phyloP scores from a whole-genome alignment of 1,140 invertebrate genomes.

The Drosophila novamexicana region DNA sequence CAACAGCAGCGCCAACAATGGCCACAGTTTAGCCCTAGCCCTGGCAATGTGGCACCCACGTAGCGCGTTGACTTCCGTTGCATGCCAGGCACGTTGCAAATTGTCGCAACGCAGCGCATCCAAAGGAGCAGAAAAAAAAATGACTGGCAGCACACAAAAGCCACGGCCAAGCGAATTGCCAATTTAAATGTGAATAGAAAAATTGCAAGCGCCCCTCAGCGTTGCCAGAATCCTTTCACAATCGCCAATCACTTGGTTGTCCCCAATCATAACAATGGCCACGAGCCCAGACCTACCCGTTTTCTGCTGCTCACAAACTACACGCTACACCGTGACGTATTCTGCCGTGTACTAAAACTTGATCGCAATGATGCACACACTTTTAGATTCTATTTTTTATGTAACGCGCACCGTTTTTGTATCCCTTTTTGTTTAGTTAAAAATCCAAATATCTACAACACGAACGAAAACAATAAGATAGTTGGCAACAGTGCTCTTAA shows the following conservation, averaged over 20 bases:
- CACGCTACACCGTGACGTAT: neutral
- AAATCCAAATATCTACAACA: too few species aligned
- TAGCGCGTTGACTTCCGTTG: slow-evolving; percentile 73
- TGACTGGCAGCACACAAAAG: slow-evolving; percentile 60
- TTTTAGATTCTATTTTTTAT: neutral
- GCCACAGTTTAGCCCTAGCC: slow-evolving; percentile 26
- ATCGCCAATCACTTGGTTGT: slow-evolving; percentile 72
- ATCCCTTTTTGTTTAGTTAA: too few species aligned
- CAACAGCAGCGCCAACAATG: slow-evolving; percentile 18
- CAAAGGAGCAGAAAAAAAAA: slow-evolving; percentile 35
- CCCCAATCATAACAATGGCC: slow-evolving; percentile 51
- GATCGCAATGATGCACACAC: neutral
- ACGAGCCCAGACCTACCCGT: neutral
- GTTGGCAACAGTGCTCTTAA: too few species aligned
- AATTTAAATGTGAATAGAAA: slow-evolving; percentile 83
- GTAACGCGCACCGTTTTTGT: neutral
- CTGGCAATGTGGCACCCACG: slow-evolving; percentile 60
- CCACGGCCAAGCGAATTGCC: slow-evolving; percentile 77
- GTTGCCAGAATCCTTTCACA: slow-evolving; percentile 54
- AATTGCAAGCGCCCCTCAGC: slow-evolving; percentile 60
- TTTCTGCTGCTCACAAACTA: neutral
- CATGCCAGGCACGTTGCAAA: slow-evolving; percentile 82
- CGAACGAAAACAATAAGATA: too few species aligned
- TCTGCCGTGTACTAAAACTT: neutral
- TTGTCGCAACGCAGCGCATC: slow-evolving; percentile 71